phyloP scores from a whole-genome alignment of 2,113 vertebrate genomes.

The Bombycilla garrulus region DNA sequence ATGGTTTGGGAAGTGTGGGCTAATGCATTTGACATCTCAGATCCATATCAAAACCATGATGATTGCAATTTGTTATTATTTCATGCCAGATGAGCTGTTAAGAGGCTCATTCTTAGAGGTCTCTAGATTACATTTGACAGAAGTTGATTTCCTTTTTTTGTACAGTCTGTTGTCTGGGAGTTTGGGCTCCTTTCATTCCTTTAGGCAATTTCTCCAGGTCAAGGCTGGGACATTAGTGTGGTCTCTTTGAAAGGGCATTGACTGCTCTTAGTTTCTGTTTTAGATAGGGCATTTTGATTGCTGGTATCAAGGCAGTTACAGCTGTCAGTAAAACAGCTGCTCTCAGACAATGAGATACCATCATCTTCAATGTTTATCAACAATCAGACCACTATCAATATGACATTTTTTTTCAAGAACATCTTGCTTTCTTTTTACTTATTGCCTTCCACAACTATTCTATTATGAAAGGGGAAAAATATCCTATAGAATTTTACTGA shows the following conservation, averaged over 20 bases:
- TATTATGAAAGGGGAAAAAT: background rate
- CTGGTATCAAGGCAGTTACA: background rate
- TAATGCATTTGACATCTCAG: background rate
- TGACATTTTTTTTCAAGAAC: background rate
- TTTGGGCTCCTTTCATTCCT: background rate
- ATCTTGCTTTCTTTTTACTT: background rate
- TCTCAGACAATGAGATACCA: background rate
- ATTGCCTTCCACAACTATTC: background rate
- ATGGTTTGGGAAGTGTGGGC: background rate
- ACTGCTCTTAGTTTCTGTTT: background rate
- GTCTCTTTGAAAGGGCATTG: background rate
- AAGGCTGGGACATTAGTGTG: background rate
- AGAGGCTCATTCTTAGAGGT: background rate
- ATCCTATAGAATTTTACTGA: background rate
- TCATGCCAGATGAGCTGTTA: background rate
- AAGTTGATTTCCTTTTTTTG: background rate
- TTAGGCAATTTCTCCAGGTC: background rate
- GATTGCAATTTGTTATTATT: slow-evolving; percentile 4
- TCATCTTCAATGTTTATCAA: background rate
- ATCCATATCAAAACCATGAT: background rate
- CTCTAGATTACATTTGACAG: background rate
- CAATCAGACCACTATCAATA: background rate
- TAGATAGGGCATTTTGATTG: background rate
- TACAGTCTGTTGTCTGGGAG: background rate
- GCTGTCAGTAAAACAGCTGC: background rate